Evolutionary conservation across 2,113 vertebrate species (phyloP).

Genomic region (Miniopterus natalensis): DNA sequence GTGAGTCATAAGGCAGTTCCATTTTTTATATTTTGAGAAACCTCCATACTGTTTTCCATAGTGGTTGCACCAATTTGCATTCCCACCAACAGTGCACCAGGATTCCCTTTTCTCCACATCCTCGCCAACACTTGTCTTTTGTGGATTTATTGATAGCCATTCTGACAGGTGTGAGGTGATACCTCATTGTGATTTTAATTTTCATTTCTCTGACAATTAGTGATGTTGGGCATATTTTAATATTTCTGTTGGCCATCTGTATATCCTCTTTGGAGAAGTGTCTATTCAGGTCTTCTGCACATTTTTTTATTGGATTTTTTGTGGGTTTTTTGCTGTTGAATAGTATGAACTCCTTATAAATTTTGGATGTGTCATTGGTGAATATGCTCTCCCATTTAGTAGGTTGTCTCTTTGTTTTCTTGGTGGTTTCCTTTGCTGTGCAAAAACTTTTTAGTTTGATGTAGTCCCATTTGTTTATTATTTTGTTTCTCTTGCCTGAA

Average conservation of each 20-base stretch:
- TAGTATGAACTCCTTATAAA: neutral
- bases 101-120: too few relatives aligned
- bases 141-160: neutral
- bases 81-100: too few relatives aligned
- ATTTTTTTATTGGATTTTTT: neutral
- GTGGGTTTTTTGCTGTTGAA: too few relatives aligned
- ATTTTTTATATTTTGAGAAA: neutral
- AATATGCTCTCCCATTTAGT: neutral
- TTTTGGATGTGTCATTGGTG: neutral
- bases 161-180: neutral
- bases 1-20: neutral
- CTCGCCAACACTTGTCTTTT: too few relatives aligned
- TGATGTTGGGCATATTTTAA: neutral
- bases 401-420: neutral
- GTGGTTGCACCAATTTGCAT: too few relatives aligned
- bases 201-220: neutral
- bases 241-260: neutral
- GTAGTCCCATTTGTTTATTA: neutral
- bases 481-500: neutral
- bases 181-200: neutral
- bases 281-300: neutral
- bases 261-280: neutral
- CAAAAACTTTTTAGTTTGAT: neutral
- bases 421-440: neutral
- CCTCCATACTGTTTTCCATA: too few relatives aligned